A percentile compares a stretch with the other conserved stretches of the same genome.
phyloP scores from a whole-genome alignment of 2,113 vertebrate genomes.

The Callipepla squamata region DNA sequence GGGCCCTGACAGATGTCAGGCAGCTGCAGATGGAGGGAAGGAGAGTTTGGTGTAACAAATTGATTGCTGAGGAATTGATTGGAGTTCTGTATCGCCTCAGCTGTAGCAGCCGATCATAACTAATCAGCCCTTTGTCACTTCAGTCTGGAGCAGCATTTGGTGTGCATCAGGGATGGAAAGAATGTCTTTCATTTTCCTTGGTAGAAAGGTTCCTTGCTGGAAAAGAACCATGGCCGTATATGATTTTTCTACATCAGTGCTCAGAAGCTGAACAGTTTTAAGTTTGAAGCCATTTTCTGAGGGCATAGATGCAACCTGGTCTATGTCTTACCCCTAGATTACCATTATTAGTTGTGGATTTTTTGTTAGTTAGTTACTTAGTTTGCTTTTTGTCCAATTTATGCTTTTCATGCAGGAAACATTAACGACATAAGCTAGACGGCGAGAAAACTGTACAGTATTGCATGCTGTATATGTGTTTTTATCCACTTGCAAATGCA shows the following conservation, averaged over 20 bases:
- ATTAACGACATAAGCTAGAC: not conserved
- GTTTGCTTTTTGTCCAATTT: not conserved
- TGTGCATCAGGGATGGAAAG: not conserved
- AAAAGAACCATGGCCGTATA: not conserved
- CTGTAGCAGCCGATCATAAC: conserved; percentile 52
- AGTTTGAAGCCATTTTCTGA: not conserved
- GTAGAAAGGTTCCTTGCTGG: conserved; percentile 36
- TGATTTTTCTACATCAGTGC: conserved; percentile 19
- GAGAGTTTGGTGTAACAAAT: conserved; percentile 49
- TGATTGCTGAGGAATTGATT: conserved; percentile 59
- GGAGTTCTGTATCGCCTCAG: conserved; percentile 11
- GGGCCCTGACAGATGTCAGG: conserved; percentile 1
- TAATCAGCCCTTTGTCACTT: conserved; percentile 53
- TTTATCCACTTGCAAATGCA: not conserved
- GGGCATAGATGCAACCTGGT: not conserved
- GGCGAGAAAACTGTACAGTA: not conserved
- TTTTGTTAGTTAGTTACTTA: not conserved
- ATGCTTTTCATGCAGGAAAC: not conserved
- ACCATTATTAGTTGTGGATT: not conserved
- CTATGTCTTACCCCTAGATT: not conserved
- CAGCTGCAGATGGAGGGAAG: conserved; percentile 18
- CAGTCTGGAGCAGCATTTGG: not conserved
- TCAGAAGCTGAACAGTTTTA: not conserved
- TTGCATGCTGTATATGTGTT: not conserved
- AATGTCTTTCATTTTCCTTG: conserved; percentile 36